These are phyloP conservation scores for Pyrocoelia pectoralis DNA, from an alignment of 2,888 invertebrate species.

Conservation along the genomic window DNA sequence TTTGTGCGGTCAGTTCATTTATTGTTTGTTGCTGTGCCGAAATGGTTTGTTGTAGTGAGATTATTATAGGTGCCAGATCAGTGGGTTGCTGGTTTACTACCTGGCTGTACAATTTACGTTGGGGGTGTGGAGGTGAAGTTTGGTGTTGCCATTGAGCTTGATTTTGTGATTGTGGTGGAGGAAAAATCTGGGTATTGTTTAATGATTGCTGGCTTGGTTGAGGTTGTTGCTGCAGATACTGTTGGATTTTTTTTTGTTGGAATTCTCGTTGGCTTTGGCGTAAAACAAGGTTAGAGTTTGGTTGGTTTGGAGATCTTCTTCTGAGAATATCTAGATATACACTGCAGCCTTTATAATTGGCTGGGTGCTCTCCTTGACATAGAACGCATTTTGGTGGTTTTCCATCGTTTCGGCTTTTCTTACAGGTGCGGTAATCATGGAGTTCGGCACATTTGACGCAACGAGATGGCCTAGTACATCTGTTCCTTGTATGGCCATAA, in stretches of 20 bases:
- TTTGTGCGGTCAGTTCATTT: too few species aligned
- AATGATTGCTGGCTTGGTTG: not conserved
- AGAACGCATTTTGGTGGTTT: slow-evolving; percentile 14
- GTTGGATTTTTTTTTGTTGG: too few species aligned
- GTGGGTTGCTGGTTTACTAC: slow-evolving; percentile 3
- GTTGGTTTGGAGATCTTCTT: slow-evolving; percentile 8
- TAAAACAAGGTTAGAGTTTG: not conserved
- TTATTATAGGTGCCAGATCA: slow-evolving; percentile 8
- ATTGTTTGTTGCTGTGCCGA: not conserved
- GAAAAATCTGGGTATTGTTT: not conserved
- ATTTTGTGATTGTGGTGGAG: not conserved
- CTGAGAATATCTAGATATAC: slow-evolving; percentile 10
- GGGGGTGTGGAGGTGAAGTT: not conserved
- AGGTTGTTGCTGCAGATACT: not conserved
- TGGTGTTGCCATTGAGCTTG: not conserved
- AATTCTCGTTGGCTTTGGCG: not conserved
- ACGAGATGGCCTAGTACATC: slow-evolving; percentile 1
- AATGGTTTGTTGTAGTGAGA: slow-evolving; percentile 8
- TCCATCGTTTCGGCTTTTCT: not conserved
- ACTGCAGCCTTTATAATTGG: slow-evolving; percentile 11
- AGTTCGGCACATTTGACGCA: slow-evolving; percentile 14
- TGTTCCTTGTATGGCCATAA: too few species aligned
- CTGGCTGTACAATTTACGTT: not conserved
- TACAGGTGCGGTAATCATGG: slow-evolving; percentile 5
- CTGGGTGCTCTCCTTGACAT: not conserved